Evolutionary conservation across 2,888 invertebrate genomes (phyloP).

Genomic region (Pediacus dermestoides): DNA sequence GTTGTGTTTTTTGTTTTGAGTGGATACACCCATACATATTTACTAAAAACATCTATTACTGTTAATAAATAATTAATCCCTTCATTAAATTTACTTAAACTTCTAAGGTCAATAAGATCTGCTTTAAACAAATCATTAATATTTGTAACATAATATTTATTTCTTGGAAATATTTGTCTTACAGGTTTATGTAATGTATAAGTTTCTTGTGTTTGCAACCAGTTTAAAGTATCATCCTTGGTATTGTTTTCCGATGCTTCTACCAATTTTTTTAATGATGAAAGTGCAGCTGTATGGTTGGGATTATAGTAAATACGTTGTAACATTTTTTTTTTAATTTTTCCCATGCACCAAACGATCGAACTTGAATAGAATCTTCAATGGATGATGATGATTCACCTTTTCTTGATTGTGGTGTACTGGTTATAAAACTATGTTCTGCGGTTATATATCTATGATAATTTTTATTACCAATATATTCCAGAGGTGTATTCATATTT

Average conservation of each 20-base stretch:
- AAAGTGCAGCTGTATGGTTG: no score
- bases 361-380: no score
- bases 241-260: no score
- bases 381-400: no score
- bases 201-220: no score
- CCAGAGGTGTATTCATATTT: slow-evolving; percentile 2
- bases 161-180: no score
- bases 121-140: slow-evolving; percentile 1
- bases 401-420: not conserved
- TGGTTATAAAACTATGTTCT: not conserved
- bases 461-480: not conserved
- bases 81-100: slow-evolving; percentile 1
- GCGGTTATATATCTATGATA: not conserved
- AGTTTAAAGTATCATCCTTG: no score
- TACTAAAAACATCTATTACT: no score
- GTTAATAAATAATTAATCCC: slow-evolving; percentile 1
- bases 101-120: not conserved
- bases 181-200: slow-evolving; percentile 2
- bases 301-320: no score
- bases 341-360: no score
- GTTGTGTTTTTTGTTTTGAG: not conserved
- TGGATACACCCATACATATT: not conserved
- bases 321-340: no score
- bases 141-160: slow-evolving; percentile 1
- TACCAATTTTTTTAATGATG: no score